phyloP scores from a whole-genome alignment of 2,113 vertebrate species.

The Eleginops maclovinus region DNA sequence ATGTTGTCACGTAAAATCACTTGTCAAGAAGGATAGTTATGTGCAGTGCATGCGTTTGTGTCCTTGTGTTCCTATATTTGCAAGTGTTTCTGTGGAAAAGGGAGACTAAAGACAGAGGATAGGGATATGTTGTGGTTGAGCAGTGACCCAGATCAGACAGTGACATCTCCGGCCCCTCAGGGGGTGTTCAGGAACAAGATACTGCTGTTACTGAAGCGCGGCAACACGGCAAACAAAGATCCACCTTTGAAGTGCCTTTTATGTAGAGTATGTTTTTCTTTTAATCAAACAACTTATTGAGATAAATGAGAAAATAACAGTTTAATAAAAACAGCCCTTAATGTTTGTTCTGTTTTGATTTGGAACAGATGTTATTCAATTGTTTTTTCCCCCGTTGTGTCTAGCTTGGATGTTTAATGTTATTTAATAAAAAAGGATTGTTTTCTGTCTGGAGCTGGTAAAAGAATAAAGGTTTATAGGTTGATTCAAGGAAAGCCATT shows the following conservation, averaged over 20 bases:
- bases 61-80: constrained; percentile 27
- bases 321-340: background rate
- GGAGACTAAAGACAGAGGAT: constrained; percentile 7
- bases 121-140: constrained; percentile 44
- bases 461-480: background rate
- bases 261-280: background rate
- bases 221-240: constrained; percentile 21
- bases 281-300: background rate
- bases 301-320: background rate
- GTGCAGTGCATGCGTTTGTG: background rate
- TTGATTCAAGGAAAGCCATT: no score
- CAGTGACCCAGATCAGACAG: constrained; percentile 66
- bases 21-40: constrained; percentile 9
- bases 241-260: background rate
- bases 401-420: background rate
- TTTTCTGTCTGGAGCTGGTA: background rate
- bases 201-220: constrained; percentile 53
- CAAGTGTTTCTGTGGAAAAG: constrained; percentile 6
- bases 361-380: background rate
- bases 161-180: constrained; percentile 61
- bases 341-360: background rate
- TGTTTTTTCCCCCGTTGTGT: background rate
- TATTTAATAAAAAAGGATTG: background rate
- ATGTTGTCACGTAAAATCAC: constrained; percentile 35
- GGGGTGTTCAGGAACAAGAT: constrained; percentile 45